Conservation (phyloP, 2,888 invertebrate genomes). For the Elmis aenea region DNA sequence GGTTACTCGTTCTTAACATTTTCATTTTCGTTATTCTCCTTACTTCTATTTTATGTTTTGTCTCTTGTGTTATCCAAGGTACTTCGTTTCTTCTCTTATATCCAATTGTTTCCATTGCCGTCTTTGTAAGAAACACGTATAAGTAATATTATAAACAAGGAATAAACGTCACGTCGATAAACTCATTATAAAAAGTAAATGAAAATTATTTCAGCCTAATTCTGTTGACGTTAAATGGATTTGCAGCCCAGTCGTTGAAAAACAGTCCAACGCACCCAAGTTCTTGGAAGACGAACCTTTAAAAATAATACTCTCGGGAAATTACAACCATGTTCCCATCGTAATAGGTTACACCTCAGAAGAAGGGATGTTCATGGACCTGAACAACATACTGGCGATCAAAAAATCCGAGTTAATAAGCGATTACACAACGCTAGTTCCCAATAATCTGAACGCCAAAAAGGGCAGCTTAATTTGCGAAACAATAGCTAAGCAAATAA, state of each 20-base stretch:
- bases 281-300: constrained; percentile 35
- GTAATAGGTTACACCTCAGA: constrained; percentile 17
- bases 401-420: constrained; percentile 11
- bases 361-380: constrained; percentile 18
- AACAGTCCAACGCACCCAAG: constrained; percentile 17
- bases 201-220: constrained; percentile 7
- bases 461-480: constrained; percentile 8
- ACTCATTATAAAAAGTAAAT: too few relatives aligned
- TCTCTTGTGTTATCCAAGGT: too few relatives aligned
- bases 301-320: constrained; percentile 34
- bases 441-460: constrained; percentile 10
- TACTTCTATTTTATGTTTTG: too few relatives aligned
- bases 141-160: too few relatives aligned
- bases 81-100: too few relatives aligned
- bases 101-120: too few relatives aligned
- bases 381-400: constrained; percentile 7
- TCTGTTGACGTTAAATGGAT: constrained; percentile 10
- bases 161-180: too few relatives aligned
- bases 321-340: constrained; percentile 18
- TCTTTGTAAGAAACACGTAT: too few relatives aligned
- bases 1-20: too few relatives aligned
- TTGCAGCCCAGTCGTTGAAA: constrained; percentile 26
- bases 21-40: too few relatives aligned
- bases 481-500: constrained; percentile 13
- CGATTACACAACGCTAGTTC: constrained; percentile 9